Base-by-base conservation (phyloP, 2,113 vertebrate species). In the Baryphthengus martii region DNA sequence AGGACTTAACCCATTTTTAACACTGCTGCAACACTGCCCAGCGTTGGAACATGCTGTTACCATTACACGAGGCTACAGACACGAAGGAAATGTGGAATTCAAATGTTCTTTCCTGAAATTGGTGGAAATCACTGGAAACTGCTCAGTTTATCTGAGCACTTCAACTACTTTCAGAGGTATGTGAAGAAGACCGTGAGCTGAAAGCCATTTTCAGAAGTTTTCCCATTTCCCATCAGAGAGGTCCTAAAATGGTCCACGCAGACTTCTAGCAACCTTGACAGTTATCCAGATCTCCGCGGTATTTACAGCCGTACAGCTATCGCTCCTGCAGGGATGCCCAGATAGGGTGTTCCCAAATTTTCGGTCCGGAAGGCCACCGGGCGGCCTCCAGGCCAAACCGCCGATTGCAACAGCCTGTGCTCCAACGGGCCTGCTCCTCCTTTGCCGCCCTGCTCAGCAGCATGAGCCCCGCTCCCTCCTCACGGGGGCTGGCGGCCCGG, bases 331-430 rank as follows among this genome's bases (percentile, higher is more conserved):
- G 24, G 24, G 70, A 28, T 10, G 50, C 13, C 45, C 0, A 26
- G 45, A 31, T 66, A n/a, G 12, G 7, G 4, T 10, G 28, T 11
- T 85, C 86, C 83, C 75, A 50, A 56, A 37, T 28, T 49, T 37
- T 23, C n/a, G 66, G 16, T 29, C 66, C 86, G 49, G 61, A 24
- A 61, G 65, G 78, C 66, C 55, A 33, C 12, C 37, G 6, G 0
- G 1, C 16, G 0, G 23, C 3, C 52, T n/a, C 4, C 15, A 9
- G 4, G 59, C 47, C 42, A 6, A 17, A 5, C 23, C 1, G 0
- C 75, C 24, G 10, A 10, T 9, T 0, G 0, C 53, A n/a, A 42
- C 50, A 23, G 40, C n/a, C 12, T 11, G 7, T 2, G 3, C 29
- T 35, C 23, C 37, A 9, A 2, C 7, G 2, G 49, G 14, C 5